Percentiles rank a stretch among this genome's conserved stretches.
phyloP scores from a whole-genome alignment of 2,888 invertebrate genomes.

The Monoplex corrugatus region DNA sequence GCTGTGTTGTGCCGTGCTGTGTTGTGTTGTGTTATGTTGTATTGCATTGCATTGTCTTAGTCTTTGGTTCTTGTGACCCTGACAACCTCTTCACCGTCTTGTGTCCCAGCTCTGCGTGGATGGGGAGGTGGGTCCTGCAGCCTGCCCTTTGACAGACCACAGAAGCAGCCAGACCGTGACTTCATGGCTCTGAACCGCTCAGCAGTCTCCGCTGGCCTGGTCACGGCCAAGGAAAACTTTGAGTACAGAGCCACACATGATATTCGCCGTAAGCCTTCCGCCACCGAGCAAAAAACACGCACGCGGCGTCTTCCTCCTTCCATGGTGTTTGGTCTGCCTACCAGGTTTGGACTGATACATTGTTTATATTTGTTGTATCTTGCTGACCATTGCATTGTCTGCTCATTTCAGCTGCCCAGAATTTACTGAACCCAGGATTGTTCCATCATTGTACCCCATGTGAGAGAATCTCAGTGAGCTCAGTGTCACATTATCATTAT shows the following conservation, averaged over 20 bases:
- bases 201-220: conserved; percentile 77
- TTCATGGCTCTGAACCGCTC: conserved; percentile 79
- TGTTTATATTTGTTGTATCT: too few species aligned
- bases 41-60: too few species aligned
- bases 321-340: conserved; percentile 78
- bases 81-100: too few species aligned
- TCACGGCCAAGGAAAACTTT: conserved; percentile 75
- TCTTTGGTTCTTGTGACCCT: not conserved
- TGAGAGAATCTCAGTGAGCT: too few species aligned
- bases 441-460: too few species aligned
- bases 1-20: too few species aligned
- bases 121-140: conserved; percentile 66
- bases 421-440: too few species aligned
- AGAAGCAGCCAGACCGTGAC: conserved; percentile 70
- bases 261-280: conserved; percentile 70
- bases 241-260: conserved; percentile 79
- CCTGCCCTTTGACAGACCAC: conserved; percentile 65
- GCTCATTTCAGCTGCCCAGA: too few species aligned
- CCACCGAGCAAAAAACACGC: conserved; percentile 65
- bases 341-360: too few species aligned
- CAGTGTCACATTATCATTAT: too few species aligned
- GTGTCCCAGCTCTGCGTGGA: conserved; percentile 69
- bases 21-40: too few species aligned
- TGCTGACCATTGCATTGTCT: too few species aligned
- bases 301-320: conserved; percentile 74